A percentile compares a stretch with the other conserved stretches of the same genome.
Conservation (phyloP, 2,888 invertebrate species). For the Lumbricus terrestris region DNA sequence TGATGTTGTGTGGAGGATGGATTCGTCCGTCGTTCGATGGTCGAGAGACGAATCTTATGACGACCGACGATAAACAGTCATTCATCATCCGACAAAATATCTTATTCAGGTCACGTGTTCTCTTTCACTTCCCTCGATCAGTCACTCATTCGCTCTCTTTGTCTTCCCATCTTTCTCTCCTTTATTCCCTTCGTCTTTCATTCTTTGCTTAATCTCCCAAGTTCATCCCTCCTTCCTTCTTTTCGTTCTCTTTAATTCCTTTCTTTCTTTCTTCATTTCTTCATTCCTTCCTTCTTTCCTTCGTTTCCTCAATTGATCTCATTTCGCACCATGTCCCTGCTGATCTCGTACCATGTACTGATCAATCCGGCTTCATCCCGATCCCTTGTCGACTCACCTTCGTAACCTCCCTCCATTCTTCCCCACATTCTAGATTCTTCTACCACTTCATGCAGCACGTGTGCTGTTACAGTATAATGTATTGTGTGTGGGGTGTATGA, state of each 20-base stretch:
- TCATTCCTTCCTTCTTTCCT: neutral
- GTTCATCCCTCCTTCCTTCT: neutral
- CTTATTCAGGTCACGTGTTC: slow-evolving; percentile 3
- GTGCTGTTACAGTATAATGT: too few relatives aligned
- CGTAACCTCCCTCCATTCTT: neutral
- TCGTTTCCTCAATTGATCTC: too few relatives aligned
- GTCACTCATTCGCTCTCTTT: neutral
- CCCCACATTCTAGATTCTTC: too few relatives aligned
- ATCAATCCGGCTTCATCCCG: too few relatives aligned
- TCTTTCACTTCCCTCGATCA: neutral
- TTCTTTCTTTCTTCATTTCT: neutral
- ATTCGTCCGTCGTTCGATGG: neutral
- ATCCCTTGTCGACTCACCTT: neutral
- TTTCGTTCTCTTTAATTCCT: neutral
- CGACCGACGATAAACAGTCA: neutral
- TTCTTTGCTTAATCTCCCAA: neutral
- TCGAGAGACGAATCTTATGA: neutral
- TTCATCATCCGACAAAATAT: neutral
- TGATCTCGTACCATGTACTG: too few relatives aligned
- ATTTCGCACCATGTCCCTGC: too few relatives aligned
- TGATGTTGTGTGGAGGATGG: neutral
- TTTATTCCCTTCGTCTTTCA: neutral
- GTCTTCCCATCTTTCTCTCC: too few relatives aligned
- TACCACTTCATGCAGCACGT: too few relatives aligned
- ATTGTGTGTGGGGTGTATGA: too few relatives aligned